A percentile compares a stretch with the other conserved stretches of the same genome.
Evolutionary conservation across 2,888 invertebrate genomes (phyloP).

Genomic region (Sicus ferrugineus): DNA sequence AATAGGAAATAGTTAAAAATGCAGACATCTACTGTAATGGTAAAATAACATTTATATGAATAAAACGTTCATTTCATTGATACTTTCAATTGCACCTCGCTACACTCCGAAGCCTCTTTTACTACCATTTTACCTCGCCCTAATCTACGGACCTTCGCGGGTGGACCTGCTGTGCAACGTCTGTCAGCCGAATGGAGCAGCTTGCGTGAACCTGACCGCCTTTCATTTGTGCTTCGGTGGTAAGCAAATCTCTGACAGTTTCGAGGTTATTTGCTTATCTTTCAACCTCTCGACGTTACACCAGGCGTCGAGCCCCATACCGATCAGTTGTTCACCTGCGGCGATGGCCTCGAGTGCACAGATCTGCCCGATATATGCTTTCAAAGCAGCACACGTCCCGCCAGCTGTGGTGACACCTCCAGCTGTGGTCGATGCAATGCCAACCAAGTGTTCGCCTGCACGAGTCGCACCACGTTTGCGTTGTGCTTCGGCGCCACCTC

Average conservation of each 20-base stretch:
- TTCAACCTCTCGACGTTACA: neutral
- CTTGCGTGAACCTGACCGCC: slow-evolving; percentile 56
- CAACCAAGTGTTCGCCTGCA: slow-evolving; percentile 56
- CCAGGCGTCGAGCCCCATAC: slow-evolving; percentile 43
- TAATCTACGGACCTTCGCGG: neutral
- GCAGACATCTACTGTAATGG: neutral
- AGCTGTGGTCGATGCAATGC: slow-evolving; percentile 54
- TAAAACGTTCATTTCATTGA: neutral
- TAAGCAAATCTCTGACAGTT: slow-evolving; percentile 20
- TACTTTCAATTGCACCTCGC: neutral
- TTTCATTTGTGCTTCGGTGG: slow-evolving; percentile 56
- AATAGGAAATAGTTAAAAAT: too few species aligned
- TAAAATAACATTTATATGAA: neutral
- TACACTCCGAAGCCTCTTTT: neutral
- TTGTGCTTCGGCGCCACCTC: slow-evolving; percentile 55
- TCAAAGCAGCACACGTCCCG: slow-evolving; percentile 51
- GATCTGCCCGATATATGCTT: slow-evolving; percentile 55
- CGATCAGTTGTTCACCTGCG: slow-evolving; percentile 52
- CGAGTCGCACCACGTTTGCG: slow-evolving; percentile 53
- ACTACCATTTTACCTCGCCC: neutral
- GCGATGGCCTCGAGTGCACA: slow-evolving; percentile 55
- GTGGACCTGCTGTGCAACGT: slow-evolving; percentile 45
- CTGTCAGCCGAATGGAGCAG: slow-evolving; percentile 55
- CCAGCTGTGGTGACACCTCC: slow-evolving; percentile 57
- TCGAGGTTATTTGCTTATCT: neutral